A percentile compares a stretch with the other conserved stretches of the same genome.
These are phyloP conservation scores for Pyrgus malvae DNA, from an alignment of 2,888 invertebrate species.

Conservation along the genomic window DNA sequence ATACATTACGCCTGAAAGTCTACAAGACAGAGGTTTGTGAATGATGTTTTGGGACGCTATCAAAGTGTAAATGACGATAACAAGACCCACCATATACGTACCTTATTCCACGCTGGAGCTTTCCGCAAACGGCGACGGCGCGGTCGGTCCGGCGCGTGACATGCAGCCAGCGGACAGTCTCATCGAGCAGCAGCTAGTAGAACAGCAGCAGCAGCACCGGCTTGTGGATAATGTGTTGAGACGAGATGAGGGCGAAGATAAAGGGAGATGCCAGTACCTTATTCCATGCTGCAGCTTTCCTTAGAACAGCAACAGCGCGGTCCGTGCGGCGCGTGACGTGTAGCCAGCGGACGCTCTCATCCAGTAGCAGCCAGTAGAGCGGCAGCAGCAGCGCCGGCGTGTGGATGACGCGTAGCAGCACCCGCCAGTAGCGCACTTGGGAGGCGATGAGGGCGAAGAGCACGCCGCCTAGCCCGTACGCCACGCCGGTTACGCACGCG, in stretches of 20 bases:
- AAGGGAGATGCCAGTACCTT: slow-evolving; percentile 62
- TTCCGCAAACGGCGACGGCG: slow-evolving; percentile 82
- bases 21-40: too few species aligned
- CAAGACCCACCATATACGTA: too few species aligned
- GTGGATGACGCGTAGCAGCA: slow-evolving; percentile 84
- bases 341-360: slow-evolving; percentile 90
- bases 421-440: slow-evolving; percentile 85
- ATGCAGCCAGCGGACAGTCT: slow-evolving; percentile 89
- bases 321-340: slow-evolving; percentile 81
- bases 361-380: slow-evolving; percentile 84
- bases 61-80: too few species aligned
- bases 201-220: slow-evolving; percentile 85
- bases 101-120: slow-evolving; percentile 84
- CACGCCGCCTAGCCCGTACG: slow-evolving; percentile 81
- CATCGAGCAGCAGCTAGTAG: slow-evolving; percentile 86
- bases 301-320: slow-evolving; percentile 81
- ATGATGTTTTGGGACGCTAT: too few species aligned
- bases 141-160: slow-evolving; percentile 81
- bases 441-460: slow-evolving; percentile 58
- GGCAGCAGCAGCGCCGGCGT: slow-evolving; percentile 85
- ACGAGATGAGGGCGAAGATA: slow-evolving; percentile 57
- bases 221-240: slow-evolving; percentile 84
- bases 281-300: slow-evolving; percentile 84
- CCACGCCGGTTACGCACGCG: slow-evolving; percentile 66
- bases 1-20: too few species aligned